Evolutionary conservation across 2,797 vertebrate species (phyloP).

Genomic region (Poeciliopsis presidionis): DNA sequence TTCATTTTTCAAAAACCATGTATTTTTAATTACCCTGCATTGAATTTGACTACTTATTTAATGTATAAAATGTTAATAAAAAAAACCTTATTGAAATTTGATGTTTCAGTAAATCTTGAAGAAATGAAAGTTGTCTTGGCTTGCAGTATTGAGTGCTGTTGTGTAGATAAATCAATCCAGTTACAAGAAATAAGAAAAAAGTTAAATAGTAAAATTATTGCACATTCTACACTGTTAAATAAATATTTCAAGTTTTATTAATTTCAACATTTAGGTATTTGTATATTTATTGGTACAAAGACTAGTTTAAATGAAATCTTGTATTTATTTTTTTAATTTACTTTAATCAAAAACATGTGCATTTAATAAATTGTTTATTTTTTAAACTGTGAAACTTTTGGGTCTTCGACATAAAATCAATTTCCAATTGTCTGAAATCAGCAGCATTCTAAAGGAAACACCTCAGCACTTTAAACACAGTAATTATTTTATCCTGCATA

Average conservation of each 20-base stretch:
- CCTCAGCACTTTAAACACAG: neutral
- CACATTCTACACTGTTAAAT: neutral
- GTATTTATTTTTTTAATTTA: neutral
- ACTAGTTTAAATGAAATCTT: neutral
- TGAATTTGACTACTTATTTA: neutral
- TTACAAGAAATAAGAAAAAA: neutral
- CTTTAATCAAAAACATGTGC: too few relatives aligned
- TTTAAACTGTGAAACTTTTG: too few relatives aligned
- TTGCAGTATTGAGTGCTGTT: neutral
- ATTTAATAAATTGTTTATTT: too few relatives aligned
- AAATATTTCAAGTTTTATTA: neutral
- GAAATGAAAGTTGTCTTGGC: neutral
- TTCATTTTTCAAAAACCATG: too few relatives aligned
- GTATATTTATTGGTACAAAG: neutral
- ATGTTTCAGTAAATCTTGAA: neutral
- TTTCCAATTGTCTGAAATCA: neutral
- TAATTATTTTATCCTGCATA: neutral
- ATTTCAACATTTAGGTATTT: neutral
- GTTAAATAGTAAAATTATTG: neutral
- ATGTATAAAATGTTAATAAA: neutral
- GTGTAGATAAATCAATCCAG: neutral
- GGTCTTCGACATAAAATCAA: neutral
- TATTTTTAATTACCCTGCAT: neutral
- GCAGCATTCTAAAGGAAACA: neutral
- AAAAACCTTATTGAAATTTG: neutral